phyloP scores from a whole-genome alignment of 2,113 vertebrate genomes.

The Lepus timidus region DNA sequence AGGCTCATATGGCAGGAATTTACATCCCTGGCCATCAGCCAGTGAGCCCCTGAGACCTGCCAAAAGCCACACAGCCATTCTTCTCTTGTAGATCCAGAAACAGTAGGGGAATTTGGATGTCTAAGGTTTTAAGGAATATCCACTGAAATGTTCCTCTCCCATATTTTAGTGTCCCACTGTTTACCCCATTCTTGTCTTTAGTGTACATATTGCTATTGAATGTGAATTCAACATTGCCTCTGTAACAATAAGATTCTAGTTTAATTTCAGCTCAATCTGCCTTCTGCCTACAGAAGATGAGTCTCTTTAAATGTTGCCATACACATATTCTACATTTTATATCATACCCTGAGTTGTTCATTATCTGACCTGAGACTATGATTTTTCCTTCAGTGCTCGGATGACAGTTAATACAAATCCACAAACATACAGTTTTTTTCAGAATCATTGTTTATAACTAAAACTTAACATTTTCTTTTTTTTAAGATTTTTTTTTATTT shows the following conservation, averaged over 20 bases:
- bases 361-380: background rate
- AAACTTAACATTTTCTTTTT: background rate
- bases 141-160: background rate
- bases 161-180: background rate
- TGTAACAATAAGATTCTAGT: background rate
- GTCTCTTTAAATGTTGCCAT: background rate
- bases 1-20: background rate
- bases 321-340: background rate
- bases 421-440: background rate
- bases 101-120: background rate
- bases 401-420: background rate
- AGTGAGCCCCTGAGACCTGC: background rate
- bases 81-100: background rate
- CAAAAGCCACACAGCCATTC: background rate
- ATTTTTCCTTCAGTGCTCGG: background rate
- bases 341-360: background rate
- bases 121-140: background rate
- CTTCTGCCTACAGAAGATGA: background rate
- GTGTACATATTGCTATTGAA: too few species aligned
- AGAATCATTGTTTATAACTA: background rate
- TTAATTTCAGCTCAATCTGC: background rate
- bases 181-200: background rate
- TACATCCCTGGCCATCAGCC: background rate
- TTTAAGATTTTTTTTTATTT: too few species aligned
- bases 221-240: background rate